A percentile compares a stretch with the other conserved stretches of the same genome.
Evolutionary conservation across 2,113 vertebrate genomes (phyloP).

Genomic region (Dasyurus viverrinus): DNA sequence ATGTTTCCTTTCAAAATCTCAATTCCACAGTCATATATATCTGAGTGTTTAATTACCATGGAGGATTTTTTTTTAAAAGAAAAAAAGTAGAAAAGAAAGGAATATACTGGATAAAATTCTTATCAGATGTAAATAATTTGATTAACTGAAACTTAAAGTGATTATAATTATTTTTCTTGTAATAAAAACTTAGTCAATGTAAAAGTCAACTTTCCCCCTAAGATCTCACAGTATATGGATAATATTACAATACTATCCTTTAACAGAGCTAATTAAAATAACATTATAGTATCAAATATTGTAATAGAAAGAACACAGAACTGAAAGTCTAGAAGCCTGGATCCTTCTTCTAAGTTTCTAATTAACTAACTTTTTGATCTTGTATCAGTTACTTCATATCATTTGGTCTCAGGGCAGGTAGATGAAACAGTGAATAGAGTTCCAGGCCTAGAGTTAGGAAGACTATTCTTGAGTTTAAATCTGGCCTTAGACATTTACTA

Average conservation of each 20-base stretch:
- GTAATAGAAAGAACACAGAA: background rate
- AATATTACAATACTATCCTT: background rate
- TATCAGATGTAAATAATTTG: conserved; percentile 6
- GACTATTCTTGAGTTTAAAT: background rate
- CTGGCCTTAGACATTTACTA: background rate
- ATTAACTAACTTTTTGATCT: background rate
- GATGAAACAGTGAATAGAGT: background rate
- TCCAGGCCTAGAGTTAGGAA: background rate
- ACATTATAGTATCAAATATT: background rate
- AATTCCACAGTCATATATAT: background rate
- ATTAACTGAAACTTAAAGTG: background rate
- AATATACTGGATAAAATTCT: background rate
- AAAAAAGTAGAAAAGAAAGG: background rate
- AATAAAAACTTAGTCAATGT: background rate
- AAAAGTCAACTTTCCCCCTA: background rate
- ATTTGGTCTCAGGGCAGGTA: background rate
- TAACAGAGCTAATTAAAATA: background rate
- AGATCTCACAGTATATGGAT: background rate
- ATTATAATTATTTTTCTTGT: conserved; percentile 40
- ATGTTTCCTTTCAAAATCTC: background rate
- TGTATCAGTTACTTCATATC: background rate
- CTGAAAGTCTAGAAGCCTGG: background rate
- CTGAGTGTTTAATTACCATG: background rate
- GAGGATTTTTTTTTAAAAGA: conserved; percentile 7
- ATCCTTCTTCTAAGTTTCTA: background rate